phyloP scores from a whole-genome alignment of 2,797 vertebrate species.

The Macropodus opercularis region DNA sequence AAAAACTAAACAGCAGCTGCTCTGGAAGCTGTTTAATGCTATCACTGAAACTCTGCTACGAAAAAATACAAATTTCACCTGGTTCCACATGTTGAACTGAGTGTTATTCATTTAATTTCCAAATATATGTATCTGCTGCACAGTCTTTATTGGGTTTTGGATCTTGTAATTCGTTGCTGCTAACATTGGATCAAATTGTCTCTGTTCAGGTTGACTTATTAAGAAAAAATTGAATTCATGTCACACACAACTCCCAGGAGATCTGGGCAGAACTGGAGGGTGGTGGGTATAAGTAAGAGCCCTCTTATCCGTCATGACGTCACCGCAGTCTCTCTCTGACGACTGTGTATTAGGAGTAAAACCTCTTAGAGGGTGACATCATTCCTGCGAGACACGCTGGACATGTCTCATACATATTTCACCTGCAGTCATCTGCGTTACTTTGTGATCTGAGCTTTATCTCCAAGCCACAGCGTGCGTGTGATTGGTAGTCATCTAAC shows the following conservation, averaged over 20 bases:
- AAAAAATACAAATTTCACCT: background rate
- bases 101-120: background rate
- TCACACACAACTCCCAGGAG: constrained; percentile 40
- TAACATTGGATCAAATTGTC: constrained; percentile 37
- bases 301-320: constrained; percentile 41
- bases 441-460: constrained; percentile 5
- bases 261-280: constrained; percentile 1
- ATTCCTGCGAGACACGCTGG: constrained; percentile 12
- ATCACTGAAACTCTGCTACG: constrained; percentile 5
- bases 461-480: background rate
- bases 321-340: constrained; percentile 29
- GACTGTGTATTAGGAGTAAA: constrained; percentile 20
- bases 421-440: constrained; percentile 3
- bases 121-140: background rate
- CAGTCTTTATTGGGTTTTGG: no score
- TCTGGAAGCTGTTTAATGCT: constrained; percentile 2
- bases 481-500: constrained; percentile 32
- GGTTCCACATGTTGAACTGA: background rate
- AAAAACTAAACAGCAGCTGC: background rate
- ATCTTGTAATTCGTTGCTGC: background rate
- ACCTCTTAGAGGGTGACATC: constrained; percentile 62
- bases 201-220: constrained; percentile 18
- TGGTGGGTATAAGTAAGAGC: constrained; percentile 43
- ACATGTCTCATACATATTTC: constrained; percentile 40
- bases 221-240: constrained; percentile 35